Conservation (phyloP, 2,888 invertebrate genomes). For the Chymomyza fuscimana region DNA sequence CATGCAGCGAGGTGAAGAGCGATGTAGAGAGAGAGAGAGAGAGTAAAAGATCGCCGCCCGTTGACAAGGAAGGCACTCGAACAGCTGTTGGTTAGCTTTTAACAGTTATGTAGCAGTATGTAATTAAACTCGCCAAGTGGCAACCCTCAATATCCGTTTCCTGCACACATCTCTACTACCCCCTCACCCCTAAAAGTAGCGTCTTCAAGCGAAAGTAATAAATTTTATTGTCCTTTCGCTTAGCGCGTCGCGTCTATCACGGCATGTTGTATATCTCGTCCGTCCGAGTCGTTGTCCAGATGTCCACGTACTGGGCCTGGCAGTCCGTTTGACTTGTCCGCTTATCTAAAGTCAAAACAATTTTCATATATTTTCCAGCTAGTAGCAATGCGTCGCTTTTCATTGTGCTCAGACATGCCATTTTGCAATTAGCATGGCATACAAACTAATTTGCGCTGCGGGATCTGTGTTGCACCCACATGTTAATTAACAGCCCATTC, state of each 20-base stretch:
- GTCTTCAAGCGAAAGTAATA: conserved; percentile 71
- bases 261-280: conserved; percentile 31
- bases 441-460: conserved; percentile 77
- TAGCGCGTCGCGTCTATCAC: conserved; percentile 63
- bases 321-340: conserved; percentile 40
- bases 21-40: conserved; percentile 6
- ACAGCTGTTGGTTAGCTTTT: conserved; percentile 51
- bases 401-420: conserved; percentile 76
- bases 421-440: conserved; percentile 77
- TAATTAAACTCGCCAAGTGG: conserved; percentile 62
- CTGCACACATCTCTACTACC: neutral
- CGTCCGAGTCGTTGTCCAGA: neutral
- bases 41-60: conserved; percentile 30
- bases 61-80: conserved; percentile 40
- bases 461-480: conserved; percentile 56
- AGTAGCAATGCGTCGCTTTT: conserved; percentile 52
- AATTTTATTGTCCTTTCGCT: conserved; percentile 73
- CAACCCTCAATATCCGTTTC: conserved; percentile 5
- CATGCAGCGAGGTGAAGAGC: neutral
- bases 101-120: conserved; percentile 21
- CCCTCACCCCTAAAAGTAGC: neutral
- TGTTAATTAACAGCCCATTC: conserved; percentile 61
- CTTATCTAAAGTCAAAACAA: conserved; percentile 80
- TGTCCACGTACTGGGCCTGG: neutral
- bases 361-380: conserved; percentile 72